Percentiles rank a stretch among this genome's conserved stretches.
phyloP scores from a whole-genome alignment of 1,140 invertebrate genomes.

The Trissolcus basalis region DNA sequence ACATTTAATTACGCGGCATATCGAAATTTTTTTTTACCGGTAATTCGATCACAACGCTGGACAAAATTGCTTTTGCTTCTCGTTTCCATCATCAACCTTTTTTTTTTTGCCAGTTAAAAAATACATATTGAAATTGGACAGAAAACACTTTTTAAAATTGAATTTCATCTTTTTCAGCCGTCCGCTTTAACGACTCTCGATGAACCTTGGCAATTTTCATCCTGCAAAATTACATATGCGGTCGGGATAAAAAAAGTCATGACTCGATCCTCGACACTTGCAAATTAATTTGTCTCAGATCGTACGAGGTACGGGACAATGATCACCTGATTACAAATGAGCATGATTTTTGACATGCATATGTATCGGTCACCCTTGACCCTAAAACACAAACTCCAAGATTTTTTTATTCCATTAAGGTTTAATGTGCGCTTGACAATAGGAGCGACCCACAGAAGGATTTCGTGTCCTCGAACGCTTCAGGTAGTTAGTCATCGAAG shows the following conservation, averaged over 20 bases:
- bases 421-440: constrained; percentile 46
- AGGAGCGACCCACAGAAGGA: constrained; percentile 49
- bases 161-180: no score
- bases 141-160: no score
- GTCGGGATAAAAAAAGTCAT: no score
- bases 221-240: neutral
- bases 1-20: no score
- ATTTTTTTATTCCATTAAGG: constrained; percentile 39
- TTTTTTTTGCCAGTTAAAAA: no score
- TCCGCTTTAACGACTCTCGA: no score
- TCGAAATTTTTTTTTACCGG: neutral
- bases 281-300: constrained; percentile 5
- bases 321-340: constrained; percentile 7
- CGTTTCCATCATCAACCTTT: no score
- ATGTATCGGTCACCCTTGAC: constrained; percentile 30
- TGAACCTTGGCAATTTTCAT: no score
- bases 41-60: no score
- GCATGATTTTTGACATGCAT: constrained; percentile 1
- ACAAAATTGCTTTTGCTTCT: no score
- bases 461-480: constrained; percentile 56
- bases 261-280: neutral
- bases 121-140: no score
- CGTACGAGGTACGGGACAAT: neutral
- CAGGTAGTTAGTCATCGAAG: constrained; percentile 63
- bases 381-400: constrained; percentile 32